These are phyloP conservation scores for Mus spicilegus DNA, from an alignment of 2,113 vertebrate species.

Conservation along the genomic window DNA sequence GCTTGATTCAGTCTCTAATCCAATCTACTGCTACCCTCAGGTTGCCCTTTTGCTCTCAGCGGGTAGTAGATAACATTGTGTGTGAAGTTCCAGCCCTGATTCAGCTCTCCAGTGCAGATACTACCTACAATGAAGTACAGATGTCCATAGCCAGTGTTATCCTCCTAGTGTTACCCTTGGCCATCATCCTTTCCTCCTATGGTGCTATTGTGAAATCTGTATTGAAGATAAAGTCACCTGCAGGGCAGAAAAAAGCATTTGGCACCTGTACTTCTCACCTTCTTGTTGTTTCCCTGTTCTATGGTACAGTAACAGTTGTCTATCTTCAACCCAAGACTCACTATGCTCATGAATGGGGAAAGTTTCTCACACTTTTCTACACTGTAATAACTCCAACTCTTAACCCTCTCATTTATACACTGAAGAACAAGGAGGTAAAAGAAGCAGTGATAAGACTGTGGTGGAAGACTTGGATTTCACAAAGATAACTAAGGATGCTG, in stretches of 20 bases:
- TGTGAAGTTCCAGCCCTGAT: constrained; percentile 69
- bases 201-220: constrained; percentile 50
- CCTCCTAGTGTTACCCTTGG: constrained; percentile 59
- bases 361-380: constrained; percentile 72
- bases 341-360: constrained; percentile 38
- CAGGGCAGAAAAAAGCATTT: constrained; percentile 62
- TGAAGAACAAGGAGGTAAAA: constrained; percentile 73
- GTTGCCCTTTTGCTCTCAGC: constrained; percentile 57
- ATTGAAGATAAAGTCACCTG: constrained; percentile 54
- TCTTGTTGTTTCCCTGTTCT: constrained; percentile 71
- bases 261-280: constrained; percentile 64
- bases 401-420: constrained; percentile 64
- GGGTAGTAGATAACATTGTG: constrained; percentile 47
- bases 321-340: constrained; percentile 69
- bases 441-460: constrained; percentile 36
- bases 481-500: neutral
- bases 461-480: neutral
- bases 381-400: constrained; percentile 65
- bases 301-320: constrained; percentile 56
- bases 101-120: constrained; percentile 57
- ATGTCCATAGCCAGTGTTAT: constrained; percentile 59
- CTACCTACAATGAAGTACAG: constrained; percentile 58
- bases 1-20: constrained; percentile 62
- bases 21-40: constrained; percentile 54
- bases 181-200: constrained; percentile 58